Evolutionary conservation across 2,113 vertebrate genomes (phyloP).

Genomic region (Oxyruncus cristatus): DNA sequence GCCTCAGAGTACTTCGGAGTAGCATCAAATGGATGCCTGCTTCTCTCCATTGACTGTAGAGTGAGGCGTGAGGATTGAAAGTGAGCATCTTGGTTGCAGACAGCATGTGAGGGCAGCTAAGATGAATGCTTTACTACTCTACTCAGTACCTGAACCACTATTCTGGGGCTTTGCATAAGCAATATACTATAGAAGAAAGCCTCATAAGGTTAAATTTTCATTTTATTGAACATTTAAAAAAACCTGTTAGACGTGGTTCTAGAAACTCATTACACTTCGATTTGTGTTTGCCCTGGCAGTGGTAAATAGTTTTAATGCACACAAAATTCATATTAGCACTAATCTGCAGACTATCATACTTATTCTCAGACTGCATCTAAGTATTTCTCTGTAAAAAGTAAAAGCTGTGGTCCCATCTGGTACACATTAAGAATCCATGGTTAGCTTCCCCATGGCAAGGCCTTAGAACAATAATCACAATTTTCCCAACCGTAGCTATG

Average conservation of each 20-base stretch:
- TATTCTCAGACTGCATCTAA: not conserved
- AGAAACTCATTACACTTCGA: not conserved
- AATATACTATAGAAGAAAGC: not conserved
- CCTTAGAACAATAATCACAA: constrained; percentile 5
- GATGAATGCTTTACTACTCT: not conserved
- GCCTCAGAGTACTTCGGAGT: not conserved
- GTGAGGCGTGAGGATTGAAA: not conserved
- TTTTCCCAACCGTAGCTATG: not conserved
- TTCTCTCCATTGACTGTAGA: not conserved
- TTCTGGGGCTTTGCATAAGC: not conserved
- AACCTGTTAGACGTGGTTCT: not conserved
- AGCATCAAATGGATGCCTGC: not conserved
- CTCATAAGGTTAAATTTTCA: not conserved
- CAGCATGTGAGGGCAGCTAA: not conserved
- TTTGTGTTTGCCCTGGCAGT: not conserved
- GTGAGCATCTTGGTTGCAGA: not conserved
- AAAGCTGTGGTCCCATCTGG: constrained; percentile 13
- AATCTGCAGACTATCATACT: not conserved
- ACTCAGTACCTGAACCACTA: not conserved
- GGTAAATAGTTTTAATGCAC: not conserved
- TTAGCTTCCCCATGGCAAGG: constrained; percentile 18
- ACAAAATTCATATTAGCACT: not conserved
- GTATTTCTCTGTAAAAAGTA: not conserved
- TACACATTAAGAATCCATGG: not conserved
- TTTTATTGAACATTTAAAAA: not conserved